Evolutionary conservation across 2,797 vertebrate genomes (phyloP), one percentile per base, ranked within the genome.

Genomic region (Chiroxiphia lanceolata): DNA sequence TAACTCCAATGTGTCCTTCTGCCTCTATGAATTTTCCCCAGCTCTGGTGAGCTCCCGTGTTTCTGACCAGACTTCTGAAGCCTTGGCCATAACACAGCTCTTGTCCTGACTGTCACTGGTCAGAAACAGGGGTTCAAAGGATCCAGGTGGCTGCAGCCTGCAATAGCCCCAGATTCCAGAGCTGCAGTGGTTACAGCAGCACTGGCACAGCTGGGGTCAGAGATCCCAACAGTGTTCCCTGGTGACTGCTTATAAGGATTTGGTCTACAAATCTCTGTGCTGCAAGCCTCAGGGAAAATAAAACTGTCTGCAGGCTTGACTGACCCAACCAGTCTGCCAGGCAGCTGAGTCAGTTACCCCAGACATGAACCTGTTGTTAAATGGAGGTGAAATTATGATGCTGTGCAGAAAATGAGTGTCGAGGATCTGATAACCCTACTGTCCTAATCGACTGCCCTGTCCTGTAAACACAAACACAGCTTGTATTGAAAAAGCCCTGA

Each of bases 291-390:
- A 6, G 77, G 69, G 59, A 79, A 87, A 94, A 89, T 81, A 77
- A 68, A 94, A 51, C 50, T 65, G 50, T 81, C 57, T 77, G 36
- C 50, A 91, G 83, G 57, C 77, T 83, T 78, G 65, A 45, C 74
- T 81, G 42, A 50, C 36, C 80, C 72, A 78, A 5, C 0, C 0
- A 82, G 54, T 57, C 65, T 79, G 70, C 38, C 47, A 90, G 69
- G 47, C 59, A 93, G 83, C 71, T 76, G 91, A 92, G 78, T 76
- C 83, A 94, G 70, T 79, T 90, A 96, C 38, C 47, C 83, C 23
- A 76, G 70, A 59, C 0, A 0, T 82, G 89, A 94, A 90, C 77
- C 91, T 87, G 69, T 61, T 72, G 79, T 87, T 88, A 71, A 86
- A 75, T 13, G 29, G 45, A 90, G 92, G 38, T 54, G 42, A 92